phyloP scores from a whole-genome alignment of 2,113 vertebrate genomes.

The Amia ocellicauda region DNA sequence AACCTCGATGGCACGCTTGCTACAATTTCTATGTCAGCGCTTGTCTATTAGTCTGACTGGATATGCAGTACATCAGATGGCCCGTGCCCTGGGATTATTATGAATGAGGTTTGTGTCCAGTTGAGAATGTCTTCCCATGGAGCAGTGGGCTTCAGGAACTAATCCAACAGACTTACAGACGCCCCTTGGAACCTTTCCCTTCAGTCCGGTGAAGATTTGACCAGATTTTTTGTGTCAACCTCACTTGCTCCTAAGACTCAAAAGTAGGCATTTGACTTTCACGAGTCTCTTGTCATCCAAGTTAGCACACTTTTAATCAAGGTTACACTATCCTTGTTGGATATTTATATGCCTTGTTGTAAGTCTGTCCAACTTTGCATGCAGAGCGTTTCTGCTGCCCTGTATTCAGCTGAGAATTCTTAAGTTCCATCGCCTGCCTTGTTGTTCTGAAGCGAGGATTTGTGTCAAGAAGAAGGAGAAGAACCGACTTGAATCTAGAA shows the following conservation, averaged over 20 bases:
- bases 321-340: constrained; percentile 66
- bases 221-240: constrained; percentile 74
- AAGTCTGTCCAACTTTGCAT: constrained; percentile 59
- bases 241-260: constrained; percentile 66
- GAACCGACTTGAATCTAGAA: too few species aligned
- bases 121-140: constrained; percentile 49
- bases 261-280: constrained; percentile 78
- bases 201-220: constrained; percentile 60
- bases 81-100: constrained; percentile 63
- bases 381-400: constrained; percentile 59
- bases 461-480: too few species aligned
- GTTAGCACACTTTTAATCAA: constrained; percentile 59
- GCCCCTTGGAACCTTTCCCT: constrained; percentile 56
- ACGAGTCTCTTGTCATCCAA: constrained; percentile 62
- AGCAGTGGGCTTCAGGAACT: constrained; percentile 58
- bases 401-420: constrained; percentile 46
- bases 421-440: constrained; percentile 42
- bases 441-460: constrained; percentile 12
- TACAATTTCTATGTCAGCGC: neutral
- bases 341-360: constrained; percentile 67
- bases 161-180: constrained; percentile 57
- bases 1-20: neutral
- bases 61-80: constrained; percentile 30
- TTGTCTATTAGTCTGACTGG: constrained; percentile 28
- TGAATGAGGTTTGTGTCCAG: constrained; percentile 49